A percentile compares a stretch with the other conserved stretches of the same genome.
Evolutionary conservation across 2,888 invertebrate genomes (phyloP).

Genomic region (Dexiosoma caninum): DNA sequence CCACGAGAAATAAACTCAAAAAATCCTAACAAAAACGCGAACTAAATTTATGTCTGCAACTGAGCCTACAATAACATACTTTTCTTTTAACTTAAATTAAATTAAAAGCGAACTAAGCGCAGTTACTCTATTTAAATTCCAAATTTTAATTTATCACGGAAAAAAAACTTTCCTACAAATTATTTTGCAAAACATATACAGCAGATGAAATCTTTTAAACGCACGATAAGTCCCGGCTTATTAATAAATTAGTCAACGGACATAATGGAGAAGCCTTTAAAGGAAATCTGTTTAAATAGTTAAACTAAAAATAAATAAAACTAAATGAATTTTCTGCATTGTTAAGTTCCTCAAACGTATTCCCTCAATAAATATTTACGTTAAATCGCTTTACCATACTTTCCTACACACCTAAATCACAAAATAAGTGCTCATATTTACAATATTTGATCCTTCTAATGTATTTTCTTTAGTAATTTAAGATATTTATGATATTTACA

Average conservation of each 20-base stretch:
- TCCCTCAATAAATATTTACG: constrained; percentile 52
- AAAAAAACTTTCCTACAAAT: too few relatives aligned
- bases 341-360: constrained; percentile 22
- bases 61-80: too few relatives aligned
- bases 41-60: too few relatives aligned
- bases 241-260: constrained; percentile 26
- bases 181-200: too few relatives aligned
- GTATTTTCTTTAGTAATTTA: constrained; percentile 60
- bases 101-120: too few relatives aligned
- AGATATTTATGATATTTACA: constrained; percentile 63
- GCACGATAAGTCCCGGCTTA: background rate
- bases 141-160: too few relatives aligned
- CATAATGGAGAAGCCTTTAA: constrained; percentile 36
- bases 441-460: constrained; percentile 57
- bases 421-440: constrained; percentile 41
- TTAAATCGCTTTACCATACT: constrained; percentile 53
- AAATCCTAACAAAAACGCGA: too few relatives aligned
- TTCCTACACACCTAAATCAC: constrained; percentile 12
- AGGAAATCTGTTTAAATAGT: constrained; percentile 53
- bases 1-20: too few relatives aligned
- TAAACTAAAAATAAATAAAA: constrained; percentile 10
- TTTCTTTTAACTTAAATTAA: too few relatives aligned
- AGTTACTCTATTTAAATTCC: too few relatives aligned
- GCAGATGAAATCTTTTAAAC: too few relatives aligned
- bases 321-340: constrained; percentile 50